phyloP scores from a whole-genome alignment of 2,113 vertebrate genomes.

The Azemiops feae region DNA sequence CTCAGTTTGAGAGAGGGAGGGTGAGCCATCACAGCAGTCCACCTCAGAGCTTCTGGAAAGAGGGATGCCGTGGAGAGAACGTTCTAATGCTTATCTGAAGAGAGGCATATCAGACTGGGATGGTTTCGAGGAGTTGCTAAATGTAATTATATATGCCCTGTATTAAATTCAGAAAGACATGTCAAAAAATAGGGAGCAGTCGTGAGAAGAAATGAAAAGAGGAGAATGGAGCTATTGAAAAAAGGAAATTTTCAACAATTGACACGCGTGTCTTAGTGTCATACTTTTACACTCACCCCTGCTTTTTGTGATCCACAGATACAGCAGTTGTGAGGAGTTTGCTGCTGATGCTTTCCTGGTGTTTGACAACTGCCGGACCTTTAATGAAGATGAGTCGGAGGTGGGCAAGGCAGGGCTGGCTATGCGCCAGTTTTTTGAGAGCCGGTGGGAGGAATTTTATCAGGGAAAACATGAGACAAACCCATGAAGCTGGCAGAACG shows the following conservation, averaged over 20 bases:
- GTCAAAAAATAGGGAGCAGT: not conserved
- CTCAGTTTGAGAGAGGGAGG: not conserved
- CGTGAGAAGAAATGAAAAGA: not conserved
- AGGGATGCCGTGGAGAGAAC: not conserved
- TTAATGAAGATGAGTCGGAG: conserved; percentile 92
- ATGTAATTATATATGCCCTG: not conserved
- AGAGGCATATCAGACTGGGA: not conserved
- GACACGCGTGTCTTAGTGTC: not conserved
- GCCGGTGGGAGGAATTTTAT: conserved; percentile 93
- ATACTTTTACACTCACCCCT: not conserved
- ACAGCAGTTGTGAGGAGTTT: conserved; percentile 89
- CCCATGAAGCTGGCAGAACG: conserved; percentile 58
- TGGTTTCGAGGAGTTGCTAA: not conserved
- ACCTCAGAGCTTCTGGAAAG: not conserved
- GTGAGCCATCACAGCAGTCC: not conserved
- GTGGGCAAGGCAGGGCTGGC: conserved; percentile 86
- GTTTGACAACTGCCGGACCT: conserved; percentile 93
- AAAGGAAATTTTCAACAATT: not conserved
- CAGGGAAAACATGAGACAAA: conserved; percentile 76
- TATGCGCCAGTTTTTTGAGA: conserved; percentile 90
- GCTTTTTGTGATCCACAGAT: conserved; percentile 67
- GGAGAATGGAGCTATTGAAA: not conserved
- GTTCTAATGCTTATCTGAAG: not conserved
- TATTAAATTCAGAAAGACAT: not conserved
- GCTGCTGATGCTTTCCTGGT: conserved; percentile 85